Evolutionary conservation across 2,797 vertebrate species (phyloP), one percentile per base, ranked within the genome.

Genomic region (Sus cebifrons): DNA sequence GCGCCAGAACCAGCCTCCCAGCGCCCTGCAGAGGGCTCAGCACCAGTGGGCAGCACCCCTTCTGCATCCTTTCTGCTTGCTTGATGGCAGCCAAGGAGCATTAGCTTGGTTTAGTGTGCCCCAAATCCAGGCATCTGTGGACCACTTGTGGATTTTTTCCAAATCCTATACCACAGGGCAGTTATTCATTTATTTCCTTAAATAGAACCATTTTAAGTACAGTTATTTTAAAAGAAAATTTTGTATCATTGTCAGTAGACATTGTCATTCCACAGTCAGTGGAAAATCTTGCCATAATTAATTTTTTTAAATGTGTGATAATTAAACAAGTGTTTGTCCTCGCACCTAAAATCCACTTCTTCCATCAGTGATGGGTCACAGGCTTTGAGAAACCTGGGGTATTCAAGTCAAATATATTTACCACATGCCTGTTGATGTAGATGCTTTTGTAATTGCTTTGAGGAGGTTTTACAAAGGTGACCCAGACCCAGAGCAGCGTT

Each of bases 21-120:
- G 44, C 44, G 44, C 44, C 44, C 44, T 49, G 44, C 44, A 10
- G 44, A 49, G 44, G 44, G 6, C 44, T 49, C 44, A 49, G 44
- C 44, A 49, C 44, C 44, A 49, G 44, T 49, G 44, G 27, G 16
- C 32, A 1, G 8, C 0, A 1, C 8, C 12, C 3, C 32, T 21
- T n/a, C 73, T 56, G 18, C 0, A 0, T 6, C 21, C 21, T 56
- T 58, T 1, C 4, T 1, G 6, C 10, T 29, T 1, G 29, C 18
- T 11, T 4, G 20, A 5, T 6, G 52, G 40, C 4, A 4, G 18
- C 6, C 2, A 15, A 29, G 60, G 62, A 29, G 0, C 6, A 0
- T 9, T 44, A 0, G 21, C 65, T 36, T 29, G 0, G 25, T 0
- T 58, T 2, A 11, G 14, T 9, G 3, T 14, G 44, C 40, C 81